Percentiles rank a stretch among this genome's conserved stretches.
These are phyloP conservation scores for Cerceris ruficornis DNA, from an alignment of 2,888 invertebrate genomes.

Conservation along the genomic window DNA sequence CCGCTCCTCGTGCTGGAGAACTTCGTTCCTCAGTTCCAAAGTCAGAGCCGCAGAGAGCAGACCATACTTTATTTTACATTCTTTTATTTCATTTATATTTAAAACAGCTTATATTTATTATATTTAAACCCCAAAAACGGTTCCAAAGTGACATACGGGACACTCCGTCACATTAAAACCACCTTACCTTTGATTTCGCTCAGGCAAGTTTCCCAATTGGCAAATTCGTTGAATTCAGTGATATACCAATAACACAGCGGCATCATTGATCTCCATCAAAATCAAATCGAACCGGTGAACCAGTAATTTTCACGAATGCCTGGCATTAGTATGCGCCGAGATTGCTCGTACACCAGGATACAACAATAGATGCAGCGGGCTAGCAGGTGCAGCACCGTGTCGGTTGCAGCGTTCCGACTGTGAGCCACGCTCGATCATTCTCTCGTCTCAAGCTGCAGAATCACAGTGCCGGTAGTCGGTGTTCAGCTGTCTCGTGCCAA, in stretches of 20 bases:
- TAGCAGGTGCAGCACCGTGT: conserved; percentile 57
- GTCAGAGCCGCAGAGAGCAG: too few species aligned
- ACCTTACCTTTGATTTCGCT: background rate
- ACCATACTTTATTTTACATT: too few species aligned
- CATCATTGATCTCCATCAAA: conserved; percentile 48
- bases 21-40: too few species aligned
- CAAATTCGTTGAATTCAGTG: background rate
- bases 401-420: conserved; percentile 45
- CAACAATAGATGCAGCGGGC: conserved; percentile 45
- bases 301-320: conserved; percentile 44
- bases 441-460: conserved; percentile 59
- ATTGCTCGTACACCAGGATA: conserved; percentile 27
- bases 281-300: conserved; percentile 23
- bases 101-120: too few species aligned
- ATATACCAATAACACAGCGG: background rate
- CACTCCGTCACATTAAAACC: too few species aligned
- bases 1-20: too few species aligned
- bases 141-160: too few species aligned
- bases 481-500: conserved; percentile 61
- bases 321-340: conserved; percentile 24
- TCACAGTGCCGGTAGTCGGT: conserved; percentile 24
- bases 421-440: conserved; percentile 60
- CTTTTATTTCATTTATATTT: too few species aligned
- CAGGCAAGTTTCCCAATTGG: background rate
- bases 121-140: background rate